Evolutionary conservation across 23 tunicate genomes (phyloP), one percentile per base, ranked within the genome.

Genomic region (Clavelina lepadiformis): DNA sequence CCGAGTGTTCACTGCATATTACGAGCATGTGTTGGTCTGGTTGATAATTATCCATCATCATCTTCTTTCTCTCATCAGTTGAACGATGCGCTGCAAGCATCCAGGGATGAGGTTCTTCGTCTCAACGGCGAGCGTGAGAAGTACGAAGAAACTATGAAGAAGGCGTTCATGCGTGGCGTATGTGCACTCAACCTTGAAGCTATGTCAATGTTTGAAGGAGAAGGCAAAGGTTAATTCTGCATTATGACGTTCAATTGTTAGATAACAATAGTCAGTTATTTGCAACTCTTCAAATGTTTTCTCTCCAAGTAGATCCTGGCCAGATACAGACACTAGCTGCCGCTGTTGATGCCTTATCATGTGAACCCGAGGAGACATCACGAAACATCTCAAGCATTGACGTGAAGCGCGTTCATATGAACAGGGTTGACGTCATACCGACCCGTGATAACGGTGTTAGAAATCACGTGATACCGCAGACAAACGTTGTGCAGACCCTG

Each of bases 171-270:
- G 99, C 68, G 99, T 46, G 94, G 99, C 41, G 94, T 93, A 35
- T 93, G 99, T 55, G 99, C 99, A 59, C 86, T 93, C 70, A 93
- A 93, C 83, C 82, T 80, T 65, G 99, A 93, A 75, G 99, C 99
- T 3, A 93, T 81, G 94, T 38, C 83, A 7, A 74, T 88, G 87
- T 88, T 88, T 58, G 58, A 74, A 26, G 76, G 56, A n/a, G 81
- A 67, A 2, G 95, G 73, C 15, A 47, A 50, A 8, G 51, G 22
- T 11, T n/a, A n/a, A n/a, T n/a, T n/a, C n/a, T n/a, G n/a, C 49
- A 8, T 41, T 11, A 41, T 11, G 49, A 41, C 15, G 49, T 41
- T 41, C 11, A 41, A 15, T 8, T 41, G 11, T 41, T 41, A 8
- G 11, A 8, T 41, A 8, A 15, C 49, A 41, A 41, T 8, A 41